Evolutionary conservation across 2,888 invertebrate genomes (phyloP).

Genomic region (Mesorhabditis sp.): DNA sequence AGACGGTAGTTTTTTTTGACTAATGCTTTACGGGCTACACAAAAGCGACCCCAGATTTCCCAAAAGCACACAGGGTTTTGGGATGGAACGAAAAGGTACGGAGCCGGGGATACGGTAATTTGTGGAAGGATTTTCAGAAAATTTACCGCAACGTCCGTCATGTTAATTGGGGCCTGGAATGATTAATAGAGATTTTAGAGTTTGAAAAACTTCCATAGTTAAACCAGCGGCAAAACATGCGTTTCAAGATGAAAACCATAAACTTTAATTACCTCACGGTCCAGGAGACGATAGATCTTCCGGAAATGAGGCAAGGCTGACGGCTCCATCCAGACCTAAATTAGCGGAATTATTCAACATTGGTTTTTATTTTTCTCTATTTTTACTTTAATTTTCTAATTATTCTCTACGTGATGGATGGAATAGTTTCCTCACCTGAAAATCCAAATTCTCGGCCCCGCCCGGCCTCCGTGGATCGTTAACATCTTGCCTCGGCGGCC

Average conservation of each 20-base stretch:
- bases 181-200: too few species aligned
- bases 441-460: conserved; percentile 16
- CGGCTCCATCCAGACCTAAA: conserved; percentile 89
- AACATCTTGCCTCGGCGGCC: background rate
- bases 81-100: too few species aligned
- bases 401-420: too few species aligned
- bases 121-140: too few species aligned
- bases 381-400: too few species aligned
- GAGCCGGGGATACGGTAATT: too few species aligned
- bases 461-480: conserved; percentile 9
- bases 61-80: too few species aligned
- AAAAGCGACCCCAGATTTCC: too few species aligned
- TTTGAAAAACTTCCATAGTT: background rate
- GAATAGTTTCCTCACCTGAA: background rate
- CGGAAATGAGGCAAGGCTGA: conserved; percentile 92
- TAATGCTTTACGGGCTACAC: too few species aligned
- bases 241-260: background rate
- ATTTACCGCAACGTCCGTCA: too few species aligned
- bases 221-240: background rate
- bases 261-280: conserved; percentile 65
- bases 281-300: conserved; percentile 81
- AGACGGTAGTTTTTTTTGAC: background rate
- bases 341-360: conserved; percentile 35
- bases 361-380: background rate
- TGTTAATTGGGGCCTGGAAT: too few species aligned